Evolutionary conservation across 2,888 invertebrate species (phyloP).

Genomic region (Unio delphinus): DNA sequence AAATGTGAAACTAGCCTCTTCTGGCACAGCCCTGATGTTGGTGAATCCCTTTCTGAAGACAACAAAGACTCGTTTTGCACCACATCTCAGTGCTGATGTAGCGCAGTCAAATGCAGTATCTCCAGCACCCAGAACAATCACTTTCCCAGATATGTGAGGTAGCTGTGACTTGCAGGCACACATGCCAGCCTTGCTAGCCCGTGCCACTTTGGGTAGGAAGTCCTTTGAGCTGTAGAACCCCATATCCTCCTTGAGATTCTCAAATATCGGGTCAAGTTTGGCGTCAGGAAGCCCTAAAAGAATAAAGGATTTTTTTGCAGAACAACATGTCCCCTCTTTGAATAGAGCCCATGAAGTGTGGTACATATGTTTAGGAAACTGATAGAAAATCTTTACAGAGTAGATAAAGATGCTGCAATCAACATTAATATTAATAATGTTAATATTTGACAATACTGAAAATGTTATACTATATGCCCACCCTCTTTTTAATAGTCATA

Average conservation of each 20-base stretch:
- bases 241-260: slow-evolving; percentile 80
- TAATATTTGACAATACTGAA: no score
- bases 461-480: no score
- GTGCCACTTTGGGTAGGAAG: slow-evolving; percentile 90
- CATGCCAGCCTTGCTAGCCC: slow-evolving; percentile 91
- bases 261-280: slow-evolving; percentile 81
- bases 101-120: slow-evolving; percentile 99
- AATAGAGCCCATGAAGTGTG: no score
- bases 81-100: slow-evolving; percentile 95
- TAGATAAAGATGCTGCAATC: no score
- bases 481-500: no score
- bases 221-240: slow-evolving; percentile 97
- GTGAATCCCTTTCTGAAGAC: slow-evolving; percentile 95
- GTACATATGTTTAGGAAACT: no score
- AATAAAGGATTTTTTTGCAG: neutral
- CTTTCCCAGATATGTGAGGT: slow-evolving; percentile 85
- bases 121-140: slow-evolving; percentile 95
- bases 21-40: slow-evolving; percentile 96
- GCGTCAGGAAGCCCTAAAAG: slow-evolving; percentile 90
- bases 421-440: no score
- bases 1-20: slow-evolving; percentile 80
- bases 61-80: slow-evolving; percentile 91
- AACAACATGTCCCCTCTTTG: no score
- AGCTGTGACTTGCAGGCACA: slow-evolving; percentile 84
- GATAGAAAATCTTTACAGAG: no score